Base-by-base conservation (phyloP, 1,140 invertebrate species). In the Radopholus similis region DNA sequence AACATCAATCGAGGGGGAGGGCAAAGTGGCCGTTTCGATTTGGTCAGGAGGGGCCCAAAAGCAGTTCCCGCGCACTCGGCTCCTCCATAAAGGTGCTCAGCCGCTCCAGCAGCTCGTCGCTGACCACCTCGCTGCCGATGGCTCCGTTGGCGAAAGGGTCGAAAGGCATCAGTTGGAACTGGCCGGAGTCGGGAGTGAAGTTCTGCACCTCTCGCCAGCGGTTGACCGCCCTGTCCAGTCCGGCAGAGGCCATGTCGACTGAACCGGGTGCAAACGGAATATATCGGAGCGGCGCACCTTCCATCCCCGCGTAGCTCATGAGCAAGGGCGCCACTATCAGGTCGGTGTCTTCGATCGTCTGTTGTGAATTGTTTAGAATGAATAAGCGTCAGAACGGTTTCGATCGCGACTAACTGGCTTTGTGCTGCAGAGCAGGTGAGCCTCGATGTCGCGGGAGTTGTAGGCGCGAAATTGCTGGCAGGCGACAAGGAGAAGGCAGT, bases 1-100 rank as follows among this genome's bases (percentile, higher is more conserved):
- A n/a, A n/a, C n/a, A n/a, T n/a, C n/a, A n/a, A n/a, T n/a, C n/a
- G n/a, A n/a, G n/a, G n/a, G n/a, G n/a, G n/a, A n/a, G n/a, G n/a
- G n/a, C n/a, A n/a, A n/a, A n/a, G n/a, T n/a, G n/a, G n/a, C n/a
- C n/a, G n/a, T n/a, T n/a, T n/a, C n/a, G n/a, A n/a, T n/a, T n/a
- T 28, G 13, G n/a, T 8, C 44, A 62, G 18, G 38, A 49, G 30
- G 40, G 38, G 4, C 58, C 58, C 30, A 62, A 40, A 8, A 49
- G 44, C 15, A 62, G 40, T 21, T 62, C 58, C 30, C 44, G 58
- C 18, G 58, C 37, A 21, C 40, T 34, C 32, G 42, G 40, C 9
- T 62, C 21, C 18, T 62, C 58, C 58, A 62, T 62, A 42, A 62
- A 62, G 15, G 58, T 62, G 21, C 18, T 62, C 4, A 62, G n/a